These are phyloP conservation scores for Mus pahari DNA, from an alignment of 2,113 vertebrate genomes.

Conservation along the genomic window DNA sequence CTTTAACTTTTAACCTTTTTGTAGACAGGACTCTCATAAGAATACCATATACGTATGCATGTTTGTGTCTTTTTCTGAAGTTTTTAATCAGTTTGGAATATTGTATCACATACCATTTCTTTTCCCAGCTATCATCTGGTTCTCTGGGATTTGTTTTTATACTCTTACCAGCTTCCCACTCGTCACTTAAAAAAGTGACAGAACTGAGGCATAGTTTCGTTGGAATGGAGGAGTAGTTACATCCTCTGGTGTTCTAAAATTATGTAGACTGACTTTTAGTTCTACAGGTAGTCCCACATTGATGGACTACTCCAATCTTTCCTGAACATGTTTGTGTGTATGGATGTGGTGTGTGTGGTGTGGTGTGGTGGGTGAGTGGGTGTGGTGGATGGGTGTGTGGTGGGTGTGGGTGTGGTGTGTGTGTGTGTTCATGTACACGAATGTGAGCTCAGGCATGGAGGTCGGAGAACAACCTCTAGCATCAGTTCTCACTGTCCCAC, in stretches of 20 bases:
- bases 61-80: slow-evolving; percentile 27
- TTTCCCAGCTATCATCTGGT: not conserved
- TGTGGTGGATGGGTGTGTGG: no score
- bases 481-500: not conserved
- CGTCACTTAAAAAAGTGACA: not conserved
- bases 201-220: not conserved
- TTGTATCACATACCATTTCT: not conserved
- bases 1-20: not conserved
- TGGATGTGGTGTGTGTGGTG: not conserved
- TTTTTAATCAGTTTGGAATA: not conserved
- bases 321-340: not conserved
- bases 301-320: not conserved
- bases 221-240: not conserved
- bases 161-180: not conserved
- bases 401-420: no score
- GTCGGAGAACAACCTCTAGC: not conserved
- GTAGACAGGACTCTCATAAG: not conserved
- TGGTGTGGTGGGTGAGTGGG: no score
- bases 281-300: not conserved
- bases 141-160: not conserved
- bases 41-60: not conserved
- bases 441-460: not conserved
- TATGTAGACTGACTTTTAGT: slow-evolving; percentile 15
- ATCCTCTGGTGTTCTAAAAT: slow-evolving; percentile 40
- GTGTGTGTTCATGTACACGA: not conserved